Base-by-base conservation (phyloP, 1,140 invertebrate species). In the Notospermus geniculatus region DNA sequence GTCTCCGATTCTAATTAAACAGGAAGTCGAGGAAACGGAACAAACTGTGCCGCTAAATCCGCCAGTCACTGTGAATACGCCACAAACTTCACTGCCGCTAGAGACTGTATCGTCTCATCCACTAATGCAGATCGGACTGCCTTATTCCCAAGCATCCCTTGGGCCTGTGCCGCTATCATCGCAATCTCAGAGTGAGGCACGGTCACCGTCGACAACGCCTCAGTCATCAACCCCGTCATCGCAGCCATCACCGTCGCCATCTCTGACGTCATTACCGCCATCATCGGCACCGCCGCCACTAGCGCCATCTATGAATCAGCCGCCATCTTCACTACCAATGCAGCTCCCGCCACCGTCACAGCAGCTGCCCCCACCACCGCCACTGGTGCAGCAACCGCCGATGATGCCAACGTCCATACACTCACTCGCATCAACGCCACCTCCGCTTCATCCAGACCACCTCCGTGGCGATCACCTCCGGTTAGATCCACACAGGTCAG, bases 361-460 rank as follows among this genome's bases (percentile, higher is more conserved):
- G 27, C 30, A 30, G 22, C 62, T 28, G 23, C 30, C 46, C 13
- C 60, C 30, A 17, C 56, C 57, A 27, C 53, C 59, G 30, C 41
- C 52, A 28, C 57, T 52, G 36, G 32, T 36, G 22, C 63, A 59
- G 30, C 63, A 50, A 41, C 55, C 67, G n/a, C 43, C 53, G 29
- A 22, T 53, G 17, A 56, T 85, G 85, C 70, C 84, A 84, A 61
- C 80, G 85, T 54, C 82, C 83, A 22, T 84, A 85, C 64, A 81
- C 82, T 62, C 83, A 80, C 71, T 67, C 71, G 72, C 75, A 25
- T 64, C 70, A 67, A 67, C 76, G 36, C 72, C 75, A 41, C 72
- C 74, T 27, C 72, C 73, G n/a, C 72, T 71, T 13, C 75, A 74
- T 29, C 72, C 78, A 2, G 68, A 72, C 19, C 72, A 69, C 59